phyloP scores from a whole-genome alignment of 2,797 vertebrate genomes.

The Epinephelus awoara region DNA sequence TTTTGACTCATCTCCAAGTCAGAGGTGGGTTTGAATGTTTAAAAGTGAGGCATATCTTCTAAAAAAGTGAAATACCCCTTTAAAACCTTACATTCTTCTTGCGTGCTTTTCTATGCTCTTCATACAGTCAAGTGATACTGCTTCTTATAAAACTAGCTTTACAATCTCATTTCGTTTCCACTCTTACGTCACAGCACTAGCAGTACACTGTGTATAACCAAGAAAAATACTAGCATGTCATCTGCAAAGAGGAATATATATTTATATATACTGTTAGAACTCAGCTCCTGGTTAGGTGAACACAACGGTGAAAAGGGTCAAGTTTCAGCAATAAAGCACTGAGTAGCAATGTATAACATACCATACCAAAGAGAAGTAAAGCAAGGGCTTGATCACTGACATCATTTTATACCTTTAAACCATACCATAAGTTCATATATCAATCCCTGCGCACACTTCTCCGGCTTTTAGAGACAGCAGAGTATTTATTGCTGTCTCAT shows the following conservation, averaged over 20 bases:
- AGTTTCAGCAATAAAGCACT: conserved; percentile 66
- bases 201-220: conserved; percentile 47
- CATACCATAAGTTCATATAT: conserved; percentile 34
- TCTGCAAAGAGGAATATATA: conserved; percentile 66
- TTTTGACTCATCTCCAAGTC: conserved; percentile 17
- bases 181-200: conserved; percentile 43
- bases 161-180: conserved; percentile 64
- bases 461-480: conserved; percentile 39
- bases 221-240: conserved; percentile 68
- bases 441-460: conserved; percentile 46
- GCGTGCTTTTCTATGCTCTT: conserved; percentile 68
- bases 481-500: conserved; percentile 34
- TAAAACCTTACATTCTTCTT: conserved; percentile 78
- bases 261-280: conserved; percentile 42
- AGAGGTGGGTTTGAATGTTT: conserved; percentile 29
- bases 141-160: conserved; percentile 67
- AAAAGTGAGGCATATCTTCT: conserved; percentile 53
- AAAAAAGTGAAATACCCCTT: conserved; percentile 55
- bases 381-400: conserved; percentile 71
- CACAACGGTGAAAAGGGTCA: conserved; percentile 58
- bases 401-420: conserved; percentile 70
- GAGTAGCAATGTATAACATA: conserved; percentile 54
- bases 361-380: conserved; percentile 62
- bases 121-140: conserved; percentile 57
- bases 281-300: conserved; percentile 54